Base-by-base conservation (phyloP, 2,888 invertebrate species). In the Rhamnusium bicolor region DNA sequence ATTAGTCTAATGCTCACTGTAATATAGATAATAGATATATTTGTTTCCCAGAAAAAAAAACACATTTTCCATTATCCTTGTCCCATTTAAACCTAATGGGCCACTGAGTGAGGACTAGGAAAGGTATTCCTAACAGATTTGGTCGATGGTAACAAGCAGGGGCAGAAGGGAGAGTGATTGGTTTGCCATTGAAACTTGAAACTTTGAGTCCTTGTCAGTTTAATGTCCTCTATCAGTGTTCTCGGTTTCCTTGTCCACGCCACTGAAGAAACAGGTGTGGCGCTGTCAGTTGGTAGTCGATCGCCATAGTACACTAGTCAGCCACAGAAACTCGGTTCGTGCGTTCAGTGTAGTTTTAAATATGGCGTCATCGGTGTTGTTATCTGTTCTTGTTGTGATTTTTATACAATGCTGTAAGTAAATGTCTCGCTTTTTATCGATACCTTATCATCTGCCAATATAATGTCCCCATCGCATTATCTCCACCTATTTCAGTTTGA, bases 221-320 rank as follows among this genome's bases (percentile, higher is more conserved):
- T 12, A 12, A 5, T 4, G 40, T 40, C 40, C n/a, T 40, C n/a
- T 40, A 40, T 4, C n/a, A 40, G 40, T 0, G 40, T 3, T 40
- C n/a, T 40, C 5, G 40, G 40, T 12, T 40, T 40, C 3, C 5
- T n/a, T 12, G 4, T 40, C 40, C 19, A 61, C 61, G 61, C 61
- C 61, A 19, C 61, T 61, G 61, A 16, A 61, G 46, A 61, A 61
- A 61, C 61, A 61, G 61, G 61, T 61, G 61, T 61, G 61, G 61
- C 58, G 58, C 46, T 61, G 61, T 61, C 61, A 29, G 29, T 32
- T 27, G 19, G 18, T 16, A 61, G 46, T 46, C 46, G 61, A 61
- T 46, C 46, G 61, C 18, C 16, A n/a, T 61, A 61, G 61, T 61
- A 40, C 61, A 21, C 19, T 21, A 46, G 61, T 46, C 19, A n/a